A percentile compares a stretch with the other conserved stretches of the same genome.
These are phyloP conservation scores for Australoheros scitulus DNA, from an alignment of 2,113 vertebrate genomes.

Conservation along the genomic window DNA sequence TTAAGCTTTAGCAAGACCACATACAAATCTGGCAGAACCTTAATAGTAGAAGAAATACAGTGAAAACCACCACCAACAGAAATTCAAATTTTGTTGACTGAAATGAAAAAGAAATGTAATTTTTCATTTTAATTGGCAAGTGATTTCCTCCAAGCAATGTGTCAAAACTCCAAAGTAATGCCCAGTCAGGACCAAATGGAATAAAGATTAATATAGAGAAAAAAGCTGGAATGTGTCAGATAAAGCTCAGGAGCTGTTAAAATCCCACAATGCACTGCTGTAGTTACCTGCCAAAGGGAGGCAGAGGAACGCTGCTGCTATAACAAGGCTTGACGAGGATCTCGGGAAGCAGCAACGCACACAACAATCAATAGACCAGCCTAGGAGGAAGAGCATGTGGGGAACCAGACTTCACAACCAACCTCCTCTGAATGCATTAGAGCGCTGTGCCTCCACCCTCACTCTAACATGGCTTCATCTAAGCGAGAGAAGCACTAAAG, in stretches of 20 bases:
- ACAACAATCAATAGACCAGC: constrained; percentile 69
- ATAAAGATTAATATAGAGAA: not conserved
- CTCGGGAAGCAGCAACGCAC: constrained; percentile 62
- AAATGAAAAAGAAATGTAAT: not conserved
- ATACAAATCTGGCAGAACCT: not conserved
- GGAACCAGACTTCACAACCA: constrained; percentile 66
- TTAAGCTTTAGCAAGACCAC: not conserved
- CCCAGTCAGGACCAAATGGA: not conserved
- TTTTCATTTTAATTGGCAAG: not conserved
- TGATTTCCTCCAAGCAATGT: not conserved
- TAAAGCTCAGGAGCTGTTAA: constrained; percentile 10
- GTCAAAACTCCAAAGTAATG: not conserved
- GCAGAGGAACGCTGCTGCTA: constrained; percentile 28
- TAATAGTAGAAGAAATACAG: not conserved
- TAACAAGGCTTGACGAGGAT: constrained; percentile 63
- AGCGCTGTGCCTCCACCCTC: constrained; percentile 34
- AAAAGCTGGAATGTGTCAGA: constrained; percentile 23
- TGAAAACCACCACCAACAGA: not conserved
- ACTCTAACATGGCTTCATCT: constrained; percentile 57
- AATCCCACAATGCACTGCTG: constrained; percentile 36
- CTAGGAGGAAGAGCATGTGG: constrained; percentile 51
- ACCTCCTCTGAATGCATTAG: constrained; percentile 63
- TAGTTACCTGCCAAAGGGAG: constrained; percentile 51
- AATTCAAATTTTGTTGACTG: not conserved
- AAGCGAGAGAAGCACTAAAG: constrained; percentile 51